Conservation (phyloP, 2,113 vertebrate species). For the Nerophis lumbriciformis region DNA sequence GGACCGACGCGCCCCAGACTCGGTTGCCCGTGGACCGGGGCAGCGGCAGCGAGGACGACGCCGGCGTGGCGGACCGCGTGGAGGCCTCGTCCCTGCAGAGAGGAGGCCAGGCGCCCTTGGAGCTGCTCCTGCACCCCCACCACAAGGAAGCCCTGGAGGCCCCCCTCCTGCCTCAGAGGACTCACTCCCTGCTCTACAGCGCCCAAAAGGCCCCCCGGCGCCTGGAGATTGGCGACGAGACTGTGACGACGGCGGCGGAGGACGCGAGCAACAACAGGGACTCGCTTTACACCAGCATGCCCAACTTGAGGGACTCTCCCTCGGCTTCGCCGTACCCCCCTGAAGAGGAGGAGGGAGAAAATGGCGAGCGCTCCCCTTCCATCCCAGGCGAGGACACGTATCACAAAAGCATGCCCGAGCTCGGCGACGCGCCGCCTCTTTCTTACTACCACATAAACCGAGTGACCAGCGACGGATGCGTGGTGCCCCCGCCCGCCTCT, state of each 20-base stretch:
- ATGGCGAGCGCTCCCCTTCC: conserved; percentile 79
- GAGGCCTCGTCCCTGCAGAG: conserved; percentile 81
- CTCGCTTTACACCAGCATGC: conserved; percentile 99
- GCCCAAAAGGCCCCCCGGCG: conserved; percentile 76
- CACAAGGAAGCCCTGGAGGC: conserved; percentile 87
- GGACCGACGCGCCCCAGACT: conserved; percentile 47
- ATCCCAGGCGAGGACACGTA: conserved; percentile 88
- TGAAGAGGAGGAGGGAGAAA: conserved; percentile 51
- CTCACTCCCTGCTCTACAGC: conserved; percentile 97
- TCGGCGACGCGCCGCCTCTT: conserved; percentile 85
- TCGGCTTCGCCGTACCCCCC: conserved; percentile 78
- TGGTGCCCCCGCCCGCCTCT: conserved; percentile 80
- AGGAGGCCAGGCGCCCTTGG: conserved; percentile 80
- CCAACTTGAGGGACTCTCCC: conserved; percentile 94
- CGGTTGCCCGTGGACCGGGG: conserved; percentile 47
- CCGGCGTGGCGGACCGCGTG: conserved; percentile 80
- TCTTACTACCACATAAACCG: conserved; percentile 97
- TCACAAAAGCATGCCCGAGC: conserved; percentile 95
- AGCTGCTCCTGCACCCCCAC: conserved; percentile 80
- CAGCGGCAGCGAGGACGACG: conserved; percentile 87
- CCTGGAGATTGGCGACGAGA: conserved; percentile 80
- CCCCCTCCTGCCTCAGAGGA: conserved; percentile 94
- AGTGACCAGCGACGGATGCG: conserved; percentile 90
- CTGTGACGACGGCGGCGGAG: conserved; percentile 76
- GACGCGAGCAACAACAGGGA: conserved; percentile 85